phyloP scores from a whole-genome alignment of 2,113 vertebrate genomes.

The Malurus melanocephalus region DNA sequence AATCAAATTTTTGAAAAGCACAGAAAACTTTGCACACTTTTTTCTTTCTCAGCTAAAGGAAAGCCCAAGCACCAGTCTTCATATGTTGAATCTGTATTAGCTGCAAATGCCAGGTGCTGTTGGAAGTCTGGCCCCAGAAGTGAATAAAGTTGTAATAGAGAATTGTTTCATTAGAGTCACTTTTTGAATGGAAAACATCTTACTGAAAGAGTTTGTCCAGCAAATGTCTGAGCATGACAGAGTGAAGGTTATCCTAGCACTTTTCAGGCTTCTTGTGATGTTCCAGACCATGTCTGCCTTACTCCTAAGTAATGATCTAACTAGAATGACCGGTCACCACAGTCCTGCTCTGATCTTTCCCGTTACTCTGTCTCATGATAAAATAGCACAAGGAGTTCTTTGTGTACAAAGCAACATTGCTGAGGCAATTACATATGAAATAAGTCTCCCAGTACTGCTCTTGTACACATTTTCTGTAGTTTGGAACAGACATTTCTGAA shows the following conservation, averaged over 20 bases:
- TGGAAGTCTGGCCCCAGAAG: neutral
- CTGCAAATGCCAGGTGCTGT: neutral
- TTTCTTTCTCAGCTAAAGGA: neutral
- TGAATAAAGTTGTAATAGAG: neutral
- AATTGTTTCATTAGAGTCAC: neutral
- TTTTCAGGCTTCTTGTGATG: neutral
- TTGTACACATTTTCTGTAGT: neutral
- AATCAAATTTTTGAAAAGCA: neutral
- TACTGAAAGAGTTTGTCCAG: neutral
- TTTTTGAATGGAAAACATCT: neutral
- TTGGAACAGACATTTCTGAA: neutral
- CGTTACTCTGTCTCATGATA: neutral
- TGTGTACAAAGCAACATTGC: slow-evolving; percentile 14
- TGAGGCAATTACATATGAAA: neutral
- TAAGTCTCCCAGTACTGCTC: neutral
- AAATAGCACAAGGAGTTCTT: slow-evolving; percentile 1
- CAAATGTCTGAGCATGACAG: neutral
- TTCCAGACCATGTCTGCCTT: neutral
- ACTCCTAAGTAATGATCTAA: neutral
- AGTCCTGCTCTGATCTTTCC: neutral
- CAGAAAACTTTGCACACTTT: neutral
- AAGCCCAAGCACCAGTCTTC: neutral
- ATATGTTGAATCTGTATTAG: neutral
- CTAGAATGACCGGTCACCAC: neutral
- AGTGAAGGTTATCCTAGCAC: neutral